phyloP scores from a whole-genome alignment of 2,888 invertebrate genomes.

The Aphrophora alni region DNA sequence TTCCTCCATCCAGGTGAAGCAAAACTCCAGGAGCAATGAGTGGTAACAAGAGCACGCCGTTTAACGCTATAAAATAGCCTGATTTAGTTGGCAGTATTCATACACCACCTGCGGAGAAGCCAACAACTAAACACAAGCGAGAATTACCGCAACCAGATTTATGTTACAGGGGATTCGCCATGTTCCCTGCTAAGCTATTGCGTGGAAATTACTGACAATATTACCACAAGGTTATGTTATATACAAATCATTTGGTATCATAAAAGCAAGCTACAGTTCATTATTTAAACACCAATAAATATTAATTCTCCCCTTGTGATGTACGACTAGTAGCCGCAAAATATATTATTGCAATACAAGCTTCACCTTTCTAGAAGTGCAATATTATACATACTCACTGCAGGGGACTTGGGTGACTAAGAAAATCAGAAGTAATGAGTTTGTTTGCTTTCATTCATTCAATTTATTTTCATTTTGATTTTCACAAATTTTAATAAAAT shows the following conservation, averaged over 20 bases:
- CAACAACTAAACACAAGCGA: constrained; percentile 6
- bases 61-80: constrained; percentile 2
- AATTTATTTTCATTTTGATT: too few species aligned
- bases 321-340: not conserved
- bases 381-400: not conserved
- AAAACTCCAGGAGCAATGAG: not conserved
- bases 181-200: not conserved
- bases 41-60: not conserved
- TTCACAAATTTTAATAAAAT: too few species aligned
- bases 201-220: constrained; percentile 9
- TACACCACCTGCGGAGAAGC: not conserved
- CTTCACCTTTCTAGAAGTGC: not conserved
- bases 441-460: not conserved
- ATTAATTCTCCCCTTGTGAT: not conserved
- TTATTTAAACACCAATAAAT: not conserved
- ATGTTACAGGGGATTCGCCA: not conserved
- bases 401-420: not conserved
- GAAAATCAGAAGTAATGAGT: not conserved
- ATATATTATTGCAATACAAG: not conserved
- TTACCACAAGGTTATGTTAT: not conserved
- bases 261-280: not conserved
- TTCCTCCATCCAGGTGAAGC: not conserved
- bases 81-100: constrained; percentile 6
- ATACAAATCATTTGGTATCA: not conserved
- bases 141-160: not conserved